phyloP scores from a whole-genome alignment of 2,797 vertebrate genomes.

The Glossophaga mutica region DNA sequence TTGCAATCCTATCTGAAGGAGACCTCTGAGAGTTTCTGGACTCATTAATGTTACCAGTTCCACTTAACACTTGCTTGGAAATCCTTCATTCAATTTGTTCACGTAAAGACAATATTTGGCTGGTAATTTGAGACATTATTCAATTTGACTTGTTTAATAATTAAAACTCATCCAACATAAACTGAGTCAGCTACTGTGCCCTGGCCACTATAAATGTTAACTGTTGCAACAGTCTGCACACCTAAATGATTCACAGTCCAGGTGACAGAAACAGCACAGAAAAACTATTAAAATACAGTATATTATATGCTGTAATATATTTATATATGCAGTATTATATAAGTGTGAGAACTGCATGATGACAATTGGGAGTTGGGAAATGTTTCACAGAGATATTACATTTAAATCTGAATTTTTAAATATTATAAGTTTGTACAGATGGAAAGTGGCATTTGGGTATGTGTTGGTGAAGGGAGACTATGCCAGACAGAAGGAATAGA shows the following conservation, averaged over 20 bases:
- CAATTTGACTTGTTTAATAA: conserved; percentile 1
- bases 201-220: not conserved
- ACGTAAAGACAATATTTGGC: not conserved
- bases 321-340: not conserved
- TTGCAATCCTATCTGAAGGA: not conserved
- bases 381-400: not conserved
- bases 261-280: not conserved
- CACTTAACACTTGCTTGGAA: not conserved
- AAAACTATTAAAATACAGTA: not conserved
- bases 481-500: not conserved
- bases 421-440: not conserved
- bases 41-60: not conserved
- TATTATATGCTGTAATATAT: not conserved
- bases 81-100: not conserved
- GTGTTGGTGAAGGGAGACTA: not conserved
- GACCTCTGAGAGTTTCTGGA: not conserved
- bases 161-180: not conserved
- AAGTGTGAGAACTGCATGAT: not conserved
- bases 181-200: not conserved
- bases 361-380: not conserved
- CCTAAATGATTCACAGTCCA: not conserved
- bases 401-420: conserved; percentile 7
- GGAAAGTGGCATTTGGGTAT: not conserved
- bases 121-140: not conserved
- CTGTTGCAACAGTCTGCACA: not conserved